Evolutionary conservation across 2,797 vertebrate genomes (phyloP).

Genomic region (Potorous gilbertii): DNA sequence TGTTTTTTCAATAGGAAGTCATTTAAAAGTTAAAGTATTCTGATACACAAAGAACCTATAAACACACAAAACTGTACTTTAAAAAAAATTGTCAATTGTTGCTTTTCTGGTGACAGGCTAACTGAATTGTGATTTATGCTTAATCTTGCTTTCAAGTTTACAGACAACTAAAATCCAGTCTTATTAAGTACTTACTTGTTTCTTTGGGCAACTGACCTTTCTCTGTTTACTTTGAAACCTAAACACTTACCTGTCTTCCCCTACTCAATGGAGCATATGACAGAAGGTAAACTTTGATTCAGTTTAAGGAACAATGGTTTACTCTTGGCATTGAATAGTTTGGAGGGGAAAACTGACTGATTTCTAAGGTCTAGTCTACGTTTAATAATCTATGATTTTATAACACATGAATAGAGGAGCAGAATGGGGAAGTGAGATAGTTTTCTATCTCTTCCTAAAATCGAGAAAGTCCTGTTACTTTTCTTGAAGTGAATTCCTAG

Average conservation of each 20-base stretch:
- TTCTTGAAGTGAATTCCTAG: conserved; percentile 56
- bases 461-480: background rate
- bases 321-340: background rate
- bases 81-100: conserved; percentile 3
- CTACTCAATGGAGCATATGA: conserved; percentile 12
- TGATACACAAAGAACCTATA: background rate
- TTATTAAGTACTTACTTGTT: background rate
- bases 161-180: background rate
- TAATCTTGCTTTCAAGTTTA: conserved; percentile 17
- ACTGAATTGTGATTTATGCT: conserved; percentile 28
- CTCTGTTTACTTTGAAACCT: conserved; percentile 10
- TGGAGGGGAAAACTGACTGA: background rate
- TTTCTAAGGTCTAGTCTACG: background rate
- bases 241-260: conserved; percentile 1
- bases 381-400: background rate
- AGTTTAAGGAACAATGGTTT: background rate
- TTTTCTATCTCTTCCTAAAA: conserved; percentile 11
- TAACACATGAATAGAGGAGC: background rate
- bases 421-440: background rate
- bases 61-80: background rate
- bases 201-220: background rate
- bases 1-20: background rate
- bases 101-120: background rate
- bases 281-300: conserved; percentile 7
- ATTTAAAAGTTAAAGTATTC: background rate